Evolutionary conservation across 2,113 vertebrate genomes (phyloP).

Genomic region (Amblyornis subalaris): DNA sequence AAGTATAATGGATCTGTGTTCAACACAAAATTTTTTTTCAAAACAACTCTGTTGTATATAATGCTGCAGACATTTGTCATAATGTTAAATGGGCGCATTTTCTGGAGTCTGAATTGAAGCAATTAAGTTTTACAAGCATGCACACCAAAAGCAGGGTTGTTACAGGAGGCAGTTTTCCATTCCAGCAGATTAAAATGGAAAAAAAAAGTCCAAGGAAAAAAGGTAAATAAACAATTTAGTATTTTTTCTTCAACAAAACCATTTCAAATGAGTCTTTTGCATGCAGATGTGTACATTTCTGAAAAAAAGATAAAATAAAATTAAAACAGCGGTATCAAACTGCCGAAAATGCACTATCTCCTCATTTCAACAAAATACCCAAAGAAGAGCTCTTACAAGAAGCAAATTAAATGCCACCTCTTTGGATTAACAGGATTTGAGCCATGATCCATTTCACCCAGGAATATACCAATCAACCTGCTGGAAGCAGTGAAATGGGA

Average conservation of each 20-base stretch:
- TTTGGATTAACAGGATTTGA: background rate
- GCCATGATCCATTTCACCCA: background rate
- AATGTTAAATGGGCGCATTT: background rate
- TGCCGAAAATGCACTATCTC: background rate
- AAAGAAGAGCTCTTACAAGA: background rate
- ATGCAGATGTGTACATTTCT: background rate
- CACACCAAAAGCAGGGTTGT: background rate
- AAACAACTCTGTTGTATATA: background rate
- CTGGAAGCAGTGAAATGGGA: background rate
- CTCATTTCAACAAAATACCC: background rate
- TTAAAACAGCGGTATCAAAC: background rate
- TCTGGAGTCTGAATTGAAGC: background rate
- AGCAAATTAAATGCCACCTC: background rate
- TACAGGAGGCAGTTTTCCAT: background rate
- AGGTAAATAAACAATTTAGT: background rate
- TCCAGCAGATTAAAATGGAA: background rate
- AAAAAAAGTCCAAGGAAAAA: background rate
- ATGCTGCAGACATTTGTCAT: background rate
- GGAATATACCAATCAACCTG: background rate
- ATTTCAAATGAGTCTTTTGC: background rate
- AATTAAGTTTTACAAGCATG: conserved; percentile 5
- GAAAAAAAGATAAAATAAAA: background rate
- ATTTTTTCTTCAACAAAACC: background rate
- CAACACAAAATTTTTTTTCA: background rate
- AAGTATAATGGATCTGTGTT: background rate